Evolutionary conservation across 2,888 invertebrate genomes (phyloP), one percentile per base, ranked within the genome.

Genomic region (Zaprionus obscuricornis): DNA sequence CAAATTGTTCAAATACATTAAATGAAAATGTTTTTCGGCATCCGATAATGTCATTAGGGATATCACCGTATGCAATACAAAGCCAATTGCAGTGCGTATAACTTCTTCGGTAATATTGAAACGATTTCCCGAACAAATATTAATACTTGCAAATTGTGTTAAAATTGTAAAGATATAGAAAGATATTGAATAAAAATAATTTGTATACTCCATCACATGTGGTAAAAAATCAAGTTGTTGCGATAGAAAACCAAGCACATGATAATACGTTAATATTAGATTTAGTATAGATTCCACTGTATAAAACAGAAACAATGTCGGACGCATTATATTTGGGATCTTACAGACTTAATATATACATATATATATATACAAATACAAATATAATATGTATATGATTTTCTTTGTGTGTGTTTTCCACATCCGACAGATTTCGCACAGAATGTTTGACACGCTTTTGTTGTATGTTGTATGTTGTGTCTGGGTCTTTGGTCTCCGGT

Each of bases 361-460:
- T 24, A 1, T 8, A 13, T n/a, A 20, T 34, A 13, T 42, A 16
- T 37, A 14, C 2, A 17, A 17, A 17, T 27, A 4, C 6, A 4
- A 18, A 14, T 31, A 5, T 29, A 31, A 29, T 29, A 42, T 17
- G 6, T 18, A 6, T 33, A 3, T 22, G 0, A n/a, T n/a, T n/a
- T 33, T 3, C n/a, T 11, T 6, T 22, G 20, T 34, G 10, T 27
- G 18, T 24, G 7, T 14, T 43, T 14, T 24, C 7, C 34, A 27
- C 49, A 36, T 45, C 69, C 51, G 69, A 69, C 65, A 65, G 65
- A 58, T 60, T 54, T 47, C 27, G 40, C 36, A 59, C 46, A 54
- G 68, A 34, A 54, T 55, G 39, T 72, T 66, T 72, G 72, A 72
- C 79, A 77, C 73, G 82, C 84, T 73, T 79, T 84, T 81, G 70